These are phyloP conservation scores for Xanthia icteritia DNA, from an alignment of 2,888 invertebrate genomes.

Conservation along the genomic window DNA sequence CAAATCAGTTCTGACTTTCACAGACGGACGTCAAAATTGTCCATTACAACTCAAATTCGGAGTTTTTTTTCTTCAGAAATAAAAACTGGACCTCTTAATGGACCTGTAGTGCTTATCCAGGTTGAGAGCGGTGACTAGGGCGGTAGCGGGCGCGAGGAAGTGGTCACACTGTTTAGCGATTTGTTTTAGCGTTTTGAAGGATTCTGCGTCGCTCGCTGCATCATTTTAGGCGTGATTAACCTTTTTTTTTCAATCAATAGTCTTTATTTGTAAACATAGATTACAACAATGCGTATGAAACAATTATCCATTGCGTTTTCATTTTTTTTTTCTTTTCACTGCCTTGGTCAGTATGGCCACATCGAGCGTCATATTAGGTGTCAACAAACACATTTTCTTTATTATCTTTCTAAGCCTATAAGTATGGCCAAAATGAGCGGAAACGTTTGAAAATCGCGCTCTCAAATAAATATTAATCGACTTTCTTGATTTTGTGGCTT, in stretches of 20 bases:
- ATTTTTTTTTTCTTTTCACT: background rate
- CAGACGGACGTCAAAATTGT: conserved; percentile 3
- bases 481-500: background rate
- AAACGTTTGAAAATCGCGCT: background rate
- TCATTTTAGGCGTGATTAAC: background rate
- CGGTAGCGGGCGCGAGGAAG: conserved; percentile 26
- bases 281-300: too few species aligned
- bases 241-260: background rate
- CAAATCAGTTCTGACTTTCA: conserved; percentile 27
- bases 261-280: too few species aligned
- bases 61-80: conserved; percentile 28
- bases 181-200: background rate
- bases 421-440: too few species aligned
- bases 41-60: conserved; percentile 16
- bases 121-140: background rate
- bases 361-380: background rate
- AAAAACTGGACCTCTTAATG: conserved; percentile 13
- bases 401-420: background rate
- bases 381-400: background rate
- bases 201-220: background rate
- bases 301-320: background rate
- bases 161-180: background rate
- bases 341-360: background rate
- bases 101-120: conserved; percentile 38
- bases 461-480: background rate